These are phyloP conservation scores for Vicugna pacos DNA, from an alignment of 2,113 vertebrate species.

Conservation along the genomic window DNA sequence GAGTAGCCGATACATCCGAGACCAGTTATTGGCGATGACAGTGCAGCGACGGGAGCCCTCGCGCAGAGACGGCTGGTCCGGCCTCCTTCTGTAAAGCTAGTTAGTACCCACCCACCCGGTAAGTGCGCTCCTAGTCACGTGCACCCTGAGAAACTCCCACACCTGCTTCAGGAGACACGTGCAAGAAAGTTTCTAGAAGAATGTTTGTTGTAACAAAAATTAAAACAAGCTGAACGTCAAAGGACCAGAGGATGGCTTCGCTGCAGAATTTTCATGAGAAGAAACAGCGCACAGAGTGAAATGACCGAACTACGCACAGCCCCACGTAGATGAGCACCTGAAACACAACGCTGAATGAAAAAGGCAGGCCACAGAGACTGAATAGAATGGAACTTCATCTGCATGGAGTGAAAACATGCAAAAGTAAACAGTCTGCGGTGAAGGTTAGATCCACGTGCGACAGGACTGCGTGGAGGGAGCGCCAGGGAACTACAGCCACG, in stretches of 20 bases:
- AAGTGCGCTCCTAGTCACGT: accelerated
- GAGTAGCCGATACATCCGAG: accelerated
- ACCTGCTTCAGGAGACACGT: accelerated
- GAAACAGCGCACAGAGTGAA: accelerated
- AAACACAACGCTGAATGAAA: not conserved
- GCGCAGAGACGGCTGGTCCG: accelerated
- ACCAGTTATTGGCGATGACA: accelerated
- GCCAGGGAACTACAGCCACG: accelerated
- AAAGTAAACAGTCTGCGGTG: accelerated
- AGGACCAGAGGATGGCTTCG: accelerated
- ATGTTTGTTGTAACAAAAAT: not conserved
- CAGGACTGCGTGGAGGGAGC: not conserved
- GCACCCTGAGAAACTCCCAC: too few species aligned
- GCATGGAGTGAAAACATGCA: too few species aligned
- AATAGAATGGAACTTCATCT: not conserved
- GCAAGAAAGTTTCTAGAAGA: not conserved
- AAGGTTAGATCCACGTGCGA: accelerated
- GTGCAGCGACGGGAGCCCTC: accelerated
- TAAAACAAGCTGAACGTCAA: accelerated
- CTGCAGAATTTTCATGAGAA: accelerated
- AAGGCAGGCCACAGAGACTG: not conserved
- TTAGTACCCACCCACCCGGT: accelerated
- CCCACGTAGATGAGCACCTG: accelerated
- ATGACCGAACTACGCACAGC: accelerated
- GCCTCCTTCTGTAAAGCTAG: accelerated